Conservation (phyloP, 2,113 vertebrate species). For the Thalassarche chlororhynchos region DNA sequence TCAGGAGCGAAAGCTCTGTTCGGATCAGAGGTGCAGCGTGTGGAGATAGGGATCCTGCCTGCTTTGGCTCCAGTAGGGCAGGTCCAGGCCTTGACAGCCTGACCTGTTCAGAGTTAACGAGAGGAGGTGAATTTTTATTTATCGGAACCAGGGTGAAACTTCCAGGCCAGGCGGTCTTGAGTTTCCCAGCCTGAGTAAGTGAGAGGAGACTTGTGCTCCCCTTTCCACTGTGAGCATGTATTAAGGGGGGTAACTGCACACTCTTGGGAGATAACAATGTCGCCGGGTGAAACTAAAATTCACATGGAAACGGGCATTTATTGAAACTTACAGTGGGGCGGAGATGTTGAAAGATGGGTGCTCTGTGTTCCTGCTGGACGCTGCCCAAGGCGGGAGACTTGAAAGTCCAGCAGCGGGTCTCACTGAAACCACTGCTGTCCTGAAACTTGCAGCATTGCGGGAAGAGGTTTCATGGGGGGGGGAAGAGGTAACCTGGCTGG, state of each 20-base stretch:
- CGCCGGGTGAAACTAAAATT: neutral
- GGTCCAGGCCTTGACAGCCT: neutral
- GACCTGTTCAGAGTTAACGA: accelerated
- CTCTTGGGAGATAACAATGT: neutral
- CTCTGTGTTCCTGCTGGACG: neutral
- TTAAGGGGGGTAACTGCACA: accelerated
- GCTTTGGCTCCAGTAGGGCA: neutral
- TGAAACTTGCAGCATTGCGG: accelerated
- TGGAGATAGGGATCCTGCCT: neutral
- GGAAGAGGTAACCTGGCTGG: neutral
- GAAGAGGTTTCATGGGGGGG: neutral
- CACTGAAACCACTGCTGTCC: neutral
- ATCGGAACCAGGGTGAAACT: neutral
- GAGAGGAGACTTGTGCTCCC: neutral
- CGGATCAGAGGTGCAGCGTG: neutral
- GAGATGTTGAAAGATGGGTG: neutral
- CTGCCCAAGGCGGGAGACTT: neutral
- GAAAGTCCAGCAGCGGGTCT: neutral
- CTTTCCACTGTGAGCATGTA: accelerated
- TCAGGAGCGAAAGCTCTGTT: neutral
- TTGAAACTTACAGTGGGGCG: accelerated
- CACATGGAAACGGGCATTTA: neutral
- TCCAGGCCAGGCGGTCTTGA: neutral
- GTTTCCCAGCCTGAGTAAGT: accelerated
- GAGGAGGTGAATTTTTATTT: neutral